phyloP scores from a whole-genome alignment of 2,113 vertebrate genomes.

The Sigmodon hispidus region DNA sequence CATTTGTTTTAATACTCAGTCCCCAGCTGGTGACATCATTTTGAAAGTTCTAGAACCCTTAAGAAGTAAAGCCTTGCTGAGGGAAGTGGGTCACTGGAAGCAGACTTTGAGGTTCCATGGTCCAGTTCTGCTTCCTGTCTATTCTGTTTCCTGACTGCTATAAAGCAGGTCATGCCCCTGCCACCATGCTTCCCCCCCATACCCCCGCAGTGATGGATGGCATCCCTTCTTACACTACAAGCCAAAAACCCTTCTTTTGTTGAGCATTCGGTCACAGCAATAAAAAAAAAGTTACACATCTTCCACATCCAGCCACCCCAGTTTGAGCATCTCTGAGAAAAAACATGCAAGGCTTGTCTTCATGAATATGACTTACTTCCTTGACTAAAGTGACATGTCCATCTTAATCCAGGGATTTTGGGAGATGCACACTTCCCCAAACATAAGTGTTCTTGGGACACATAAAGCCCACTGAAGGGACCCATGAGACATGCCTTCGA shows the following conservation, averaged over 20 bases:
- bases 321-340: neutral
- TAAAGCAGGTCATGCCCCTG: neutral
- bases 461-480: neutral
- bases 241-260: neutral
- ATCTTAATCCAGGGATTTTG: neutral
- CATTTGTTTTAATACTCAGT: neutral
- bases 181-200: neutral
- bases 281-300: neutral
- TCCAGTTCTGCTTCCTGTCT: neutral
- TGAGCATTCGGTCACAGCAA: neutral
- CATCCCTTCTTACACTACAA: neutral
- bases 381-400: neutral
- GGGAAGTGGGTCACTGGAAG: neutral
- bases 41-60: neutral
- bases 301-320: accelerated
- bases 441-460: neutral
- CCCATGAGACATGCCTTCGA: accelerated
- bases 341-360: neutral
- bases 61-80: neutral
- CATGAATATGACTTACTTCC: neutral
- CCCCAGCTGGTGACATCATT: neutral
- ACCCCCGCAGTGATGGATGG: neutral
- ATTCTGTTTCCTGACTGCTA: neutral
- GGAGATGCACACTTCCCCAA: neutral
- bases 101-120: neutral